These are phyloP conservation scores for Philotrypesis tridentata DNA, from an alignment of 1,140 invertebrate genomes.

Conservation along the genomic window DNA sequence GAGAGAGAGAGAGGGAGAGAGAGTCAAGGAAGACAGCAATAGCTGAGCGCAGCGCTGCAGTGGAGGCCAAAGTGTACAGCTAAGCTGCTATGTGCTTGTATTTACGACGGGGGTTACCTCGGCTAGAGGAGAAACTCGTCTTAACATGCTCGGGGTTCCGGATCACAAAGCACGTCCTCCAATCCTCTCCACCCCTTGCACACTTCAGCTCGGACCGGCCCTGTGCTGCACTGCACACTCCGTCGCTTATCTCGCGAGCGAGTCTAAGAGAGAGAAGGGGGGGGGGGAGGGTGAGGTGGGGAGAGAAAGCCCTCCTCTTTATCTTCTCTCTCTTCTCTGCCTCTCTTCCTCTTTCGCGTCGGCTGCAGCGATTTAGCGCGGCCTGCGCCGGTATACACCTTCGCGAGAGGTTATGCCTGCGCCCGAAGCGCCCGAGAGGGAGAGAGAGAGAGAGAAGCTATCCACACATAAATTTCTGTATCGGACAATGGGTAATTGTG, in stretches of 20 bases:
- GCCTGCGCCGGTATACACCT: constrained; percentile 58
- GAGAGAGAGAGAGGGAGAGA: too few species aligned
- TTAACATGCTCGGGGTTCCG: constrained; percentile 55
- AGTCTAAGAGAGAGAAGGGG: constrained; percentile 17
- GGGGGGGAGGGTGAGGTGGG: not conserved
- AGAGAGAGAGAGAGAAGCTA: constrained; percentile 52
- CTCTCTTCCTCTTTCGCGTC: not conserved
- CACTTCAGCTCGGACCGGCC: constrained; percentile 25
- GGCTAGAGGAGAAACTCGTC: constrained; percentile 23
- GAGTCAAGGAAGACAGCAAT: not conserved
- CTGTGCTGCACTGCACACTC: constrained; percentile 30
- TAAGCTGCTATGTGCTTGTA: constrained; percentile 14
- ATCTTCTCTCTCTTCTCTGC: not conserved
- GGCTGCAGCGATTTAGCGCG: constrained; percentile 62
- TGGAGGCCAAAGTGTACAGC: constrained; percentile 8
- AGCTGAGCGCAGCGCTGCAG: too few species aligned
- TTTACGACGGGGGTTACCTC: constrained; percentile 33
- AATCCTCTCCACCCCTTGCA: constrained; percentile 51
- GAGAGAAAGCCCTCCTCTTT: not conserved
- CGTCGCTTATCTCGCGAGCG: constrained; percentile 64
- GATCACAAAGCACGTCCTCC: constrained; percentile 69
- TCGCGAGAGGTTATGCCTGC: constrained; percentile 62
- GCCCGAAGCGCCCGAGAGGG: constrained; percentile 34
- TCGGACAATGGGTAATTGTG: constrained; percentile 74
- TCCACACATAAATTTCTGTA: constrained; percentile 73